Conservation (phyloP, 2,113 vertebrate species). For the Gavialis gangeticus region DNA sequence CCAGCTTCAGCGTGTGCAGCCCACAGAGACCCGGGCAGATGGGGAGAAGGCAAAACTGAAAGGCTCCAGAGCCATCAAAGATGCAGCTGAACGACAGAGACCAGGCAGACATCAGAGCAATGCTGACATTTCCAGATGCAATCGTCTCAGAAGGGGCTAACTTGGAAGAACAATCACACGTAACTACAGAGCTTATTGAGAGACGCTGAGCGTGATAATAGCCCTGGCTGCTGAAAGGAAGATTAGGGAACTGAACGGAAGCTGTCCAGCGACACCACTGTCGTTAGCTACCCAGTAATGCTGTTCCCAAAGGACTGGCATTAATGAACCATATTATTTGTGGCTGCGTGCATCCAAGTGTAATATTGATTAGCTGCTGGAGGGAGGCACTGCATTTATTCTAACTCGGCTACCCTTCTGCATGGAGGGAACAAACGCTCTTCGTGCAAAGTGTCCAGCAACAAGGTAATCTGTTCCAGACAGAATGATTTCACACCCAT, state of each 20-base stretch:
- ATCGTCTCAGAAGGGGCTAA: background rate
- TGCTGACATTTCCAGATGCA: background rate
- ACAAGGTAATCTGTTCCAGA: slow-evolving; percentile 37
- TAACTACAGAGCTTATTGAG: background rate
- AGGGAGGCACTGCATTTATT: slow-evolving; percentile 4
- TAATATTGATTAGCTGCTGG: slow-evolving; percentile 17
- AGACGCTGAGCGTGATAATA: background rate
- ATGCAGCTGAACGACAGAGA: background rate
- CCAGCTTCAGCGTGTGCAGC: background rate
- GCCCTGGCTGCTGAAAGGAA: background rate
- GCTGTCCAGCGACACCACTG: background rate
- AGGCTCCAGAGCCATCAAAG: background rate
- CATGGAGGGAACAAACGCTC: slow-evolving; percentile 28
- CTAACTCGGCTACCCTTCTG: background rate
- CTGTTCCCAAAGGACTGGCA: background rate
- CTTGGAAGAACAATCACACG: background rate
- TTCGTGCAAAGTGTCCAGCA: background rate
- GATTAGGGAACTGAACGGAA: background rate
- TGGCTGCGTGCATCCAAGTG: background rate
- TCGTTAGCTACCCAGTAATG: background rate
- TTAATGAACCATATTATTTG: background rate
- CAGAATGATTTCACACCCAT: slow-evolving; percentile 33
- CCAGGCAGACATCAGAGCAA: background rate
- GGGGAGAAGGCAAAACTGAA: background rate
- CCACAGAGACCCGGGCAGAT: background rate